Evolutionary conservation across 2,113 vertebrate genomes (phyloP).

Genomic region (Podiceps cristatus): DNA sequence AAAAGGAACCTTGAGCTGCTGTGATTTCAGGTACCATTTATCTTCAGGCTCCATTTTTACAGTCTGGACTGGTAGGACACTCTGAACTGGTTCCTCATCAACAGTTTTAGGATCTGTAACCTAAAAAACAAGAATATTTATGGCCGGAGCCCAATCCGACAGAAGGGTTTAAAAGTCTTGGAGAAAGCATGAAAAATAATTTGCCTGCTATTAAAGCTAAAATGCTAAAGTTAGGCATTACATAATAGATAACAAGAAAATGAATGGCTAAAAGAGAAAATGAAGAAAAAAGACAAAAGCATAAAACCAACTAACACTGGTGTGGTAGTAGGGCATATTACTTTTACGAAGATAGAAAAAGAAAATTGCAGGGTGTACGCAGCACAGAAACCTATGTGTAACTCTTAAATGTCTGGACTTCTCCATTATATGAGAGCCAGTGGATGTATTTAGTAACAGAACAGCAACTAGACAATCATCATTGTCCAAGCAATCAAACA

Average conservation of each 20-base stretch:
- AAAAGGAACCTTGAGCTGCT: slow-evolving; percentile 77
- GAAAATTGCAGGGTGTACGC: neutral
- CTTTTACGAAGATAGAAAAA: neutral
- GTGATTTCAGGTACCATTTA: slow-evolving; percentile 74
- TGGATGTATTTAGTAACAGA: neutral
- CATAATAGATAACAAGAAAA: neutral
- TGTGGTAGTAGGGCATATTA: neutral
- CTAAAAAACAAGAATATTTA: slow-evolving; percentile 37
- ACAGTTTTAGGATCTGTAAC: neutral
- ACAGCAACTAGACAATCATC: neutral
- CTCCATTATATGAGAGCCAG: neutral
- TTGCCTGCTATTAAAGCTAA: neutral
- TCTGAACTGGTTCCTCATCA: neutral
- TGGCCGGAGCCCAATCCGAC: neutral
- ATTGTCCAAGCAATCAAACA: neutral
- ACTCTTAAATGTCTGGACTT: neutral
- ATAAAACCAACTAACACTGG: too few relatives aligned
- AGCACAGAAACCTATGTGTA: neutral
- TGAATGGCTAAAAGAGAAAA: too few relatives aligned
- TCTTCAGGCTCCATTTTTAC: slow-evolving; percentile 53
- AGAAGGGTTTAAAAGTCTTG: neutral
- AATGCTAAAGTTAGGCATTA: neutral
- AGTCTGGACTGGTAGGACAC: slow-evolving; percentile 7
- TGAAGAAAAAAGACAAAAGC: too few relatives aligned
- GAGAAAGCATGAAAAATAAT: neutral